These are phyloP conservation scores for Haliclona indistincta DNA, from an alignment of 37 sponge, comb jelly and placozoan species.

Conservation along the genomic window DNA sequence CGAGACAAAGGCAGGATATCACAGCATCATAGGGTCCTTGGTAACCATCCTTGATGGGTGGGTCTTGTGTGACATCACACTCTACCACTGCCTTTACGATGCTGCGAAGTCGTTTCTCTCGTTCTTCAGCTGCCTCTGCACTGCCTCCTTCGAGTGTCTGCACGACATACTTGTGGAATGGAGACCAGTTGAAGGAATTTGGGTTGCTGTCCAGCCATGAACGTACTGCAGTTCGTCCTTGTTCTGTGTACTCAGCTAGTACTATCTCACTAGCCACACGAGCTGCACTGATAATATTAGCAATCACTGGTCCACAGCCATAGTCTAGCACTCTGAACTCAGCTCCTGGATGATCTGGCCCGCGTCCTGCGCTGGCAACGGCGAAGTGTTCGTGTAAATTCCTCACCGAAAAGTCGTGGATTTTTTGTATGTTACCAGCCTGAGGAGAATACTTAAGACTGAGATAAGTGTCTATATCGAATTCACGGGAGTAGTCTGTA, in stretches of 20 bases:
- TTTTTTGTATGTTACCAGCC: too few relatives aligned
- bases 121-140: conserved; percentile 7
- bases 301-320: conserved; percentile 34
- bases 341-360: too few relatives aligned
- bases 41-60: conserved; percentile 6
- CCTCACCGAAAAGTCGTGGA: too few relatives aligned
- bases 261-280: conserved; percentile 33
- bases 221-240: not conserved
- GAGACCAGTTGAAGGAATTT: conserved; percentile 12
- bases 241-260: conserved; percentile 35
- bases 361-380: too few relatives aligned
- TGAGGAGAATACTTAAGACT: too few relatives aligned
- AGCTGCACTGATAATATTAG: conserved; percentile 29
- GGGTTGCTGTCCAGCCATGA: conserved; percentile 35
- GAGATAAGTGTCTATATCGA: too few relatives aligned
- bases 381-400: too few relatives aligned
- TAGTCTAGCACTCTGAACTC: conserved; percentile 30
- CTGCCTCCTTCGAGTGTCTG: conserved; percentile 25
- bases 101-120: conserved; percentile 17
- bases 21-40: conserved; percentile 36
- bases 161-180: conserved; percentile 42
- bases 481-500: too few relatives aligned
- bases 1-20: conserved; percentile 1
- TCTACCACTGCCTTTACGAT: conserved; percentile 38
- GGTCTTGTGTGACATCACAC: conserved; percentile 24